These are phyloP conservation scores for Chelonia mydas DNA, from an alignment of 2,797 vertebrate species.

Conservation along the genomic window DNA sequence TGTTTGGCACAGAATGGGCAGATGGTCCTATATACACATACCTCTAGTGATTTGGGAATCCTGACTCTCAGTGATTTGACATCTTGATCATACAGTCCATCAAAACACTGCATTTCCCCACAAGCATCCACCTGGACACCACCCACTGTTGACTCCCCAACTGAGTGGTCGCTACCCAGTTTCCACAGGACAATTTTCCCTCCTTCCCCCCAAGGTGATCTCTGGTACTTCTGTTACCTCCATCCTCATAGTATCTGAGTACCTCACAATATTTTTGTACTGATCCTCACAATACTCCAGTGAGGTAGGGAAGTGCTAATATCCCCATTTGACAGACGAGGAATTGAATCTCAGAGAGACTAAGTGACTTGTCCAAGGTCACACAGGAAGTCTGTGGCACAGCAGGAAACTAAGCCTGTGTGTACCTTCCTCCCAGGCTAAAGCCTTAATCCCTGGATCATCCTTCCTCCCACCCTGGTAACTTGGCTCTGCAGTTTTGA, in stretches of 20 bases:
- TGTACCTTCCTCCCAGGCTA: no score
- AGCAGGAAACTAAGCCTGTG: no score
- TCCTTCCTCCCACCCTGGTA: no score
- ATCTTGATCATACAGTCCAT: background rate
- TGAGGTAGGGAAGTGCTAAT: no score
- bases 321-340: background rate
- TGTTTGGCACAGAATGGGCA: background rate
- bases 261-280: background rate
- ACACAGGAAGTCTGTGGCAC: no score
- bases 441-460: no score
- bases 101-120: background rate
- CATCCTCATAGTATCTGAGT: background rate
- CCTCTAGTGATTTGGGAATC: background rate
- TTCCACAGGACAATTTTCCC: background rate
- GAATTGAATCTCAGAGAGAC: background rate
- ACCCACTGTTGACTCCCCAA: background rate
- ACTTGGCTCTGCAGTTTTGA: no score
- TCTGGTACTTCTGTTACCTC: background rate
- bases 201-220: background rate
- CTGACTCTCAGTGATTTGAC: background rate
- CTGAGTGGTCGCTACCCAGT: background rate
- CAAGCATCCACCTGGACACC: background rate
- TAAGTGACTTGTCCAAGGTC: background rate
- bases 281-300: background rate
- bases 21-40: background rate